Evolutionary conservation across 2,888 invertebrate genomes (phyloP), one percentile per base, ranked within the genome.

Genomic region (Brenthis daphne): DNA sequence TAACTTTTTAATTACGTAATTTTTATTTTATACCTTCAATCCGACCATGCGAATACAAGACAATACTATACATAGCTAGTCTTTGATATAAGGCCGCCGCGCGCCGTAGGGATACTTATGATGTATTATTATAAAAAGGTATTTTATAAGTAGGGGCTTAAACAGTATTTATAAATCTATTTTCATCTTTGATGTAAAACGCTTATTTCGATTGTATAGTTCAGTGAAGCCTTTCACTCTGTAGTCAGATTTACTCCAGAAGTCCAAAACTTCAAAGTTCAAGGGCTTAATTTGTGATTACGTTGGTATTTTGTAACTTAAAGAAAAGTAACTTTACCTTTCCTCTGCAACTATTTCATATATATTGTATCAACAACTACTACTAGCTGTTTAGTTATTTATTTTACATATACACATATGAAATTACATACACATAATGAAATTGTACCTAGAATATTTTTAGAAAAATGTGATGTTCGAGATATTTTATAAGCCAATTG

Each of bases 181-280:
- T 55, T 60, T 33, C 48, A 37, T 48, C 50, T 56, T 56, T 61
- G 50, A 61, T 61, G 33, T 67, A 33, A 50, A 53, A 50, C 47
- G 48, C 48, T 50, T 54, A 20, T 54, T 67, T 61, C 55, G 43
- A 67, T 61, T 67, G 61, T 61, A 47, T 33, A 66, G 58, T 64
- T 64, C 43, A 67, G 43, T 58, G 43, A 60, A 57, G 64, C 60
- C 24, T 37, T 57, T 64, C 58, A 57, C 57, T 66, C 54, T 51
- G 65, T 55, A 63, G 66, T 66, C 48, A 69, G 69, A 60, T 64
- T 65, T 54, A 64, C 53, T 63, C 61, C 20, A 20, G 20, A 48
- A 48, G 65, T 20, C 57, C 57, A n/a, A 43, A 57, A 63, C 51
- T 63, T 65, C 65, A 53, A 63, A 65, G 65, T 53, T 66, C 47